These are phyloP conservation scores for Telenomus remus DNA, from an alignment of 1,140 invertebrate species.

Conservation along the genomic window DNA sequence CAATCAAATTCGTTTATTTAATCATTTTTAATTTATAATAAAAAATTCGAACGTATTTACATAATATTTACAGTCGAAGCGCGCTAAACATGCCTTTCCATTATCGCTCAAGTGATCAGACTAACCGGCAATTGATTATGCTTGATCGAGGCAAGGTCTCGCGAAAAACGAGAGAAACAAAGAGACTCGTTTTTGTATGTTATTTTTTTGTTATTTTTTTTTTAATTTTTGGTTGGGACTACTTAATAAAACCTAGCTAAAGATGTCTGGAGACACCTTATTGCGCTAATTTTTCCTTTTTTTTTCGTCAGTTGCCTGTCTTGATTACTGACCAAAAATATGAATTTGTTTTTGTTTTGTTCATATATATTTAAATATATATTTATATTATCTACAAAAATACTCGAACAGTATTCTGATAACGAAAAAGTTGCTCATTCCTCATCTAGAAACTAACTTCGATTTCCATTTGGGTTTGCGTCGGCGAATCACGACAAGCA, in stretches of 20 bases:
- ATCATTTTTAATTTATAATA: no score
- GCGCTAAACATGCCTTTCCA: slow-evolving; percentile 23
- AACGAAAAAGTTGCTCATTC: not conserved
- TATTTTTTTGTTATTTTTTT: no score
- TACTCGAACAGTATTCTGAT: slow-evolving; percentile 13
- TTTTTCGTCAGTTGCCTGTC: not conserved
- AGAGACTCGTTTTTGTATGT: slow-evolving; percentile 45
- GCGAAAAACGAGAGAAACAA: slow-evolving; percentile 36
- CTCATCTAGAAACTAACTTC: slow-evolving; percentile 4
- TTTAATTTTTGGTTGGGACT: no score
- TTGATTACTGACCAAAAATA: slow-evolving; percentile 2
- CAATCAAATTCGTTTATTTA: no score
- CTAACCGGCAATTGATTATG: slow-evolving; percentile 2
- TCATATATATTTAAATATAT: slow-evolving; percentile 2
- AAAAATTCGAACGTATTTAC: slow-evolving; percentile 44
- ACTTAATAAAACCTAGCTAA: slow-evolving; percentile 26
- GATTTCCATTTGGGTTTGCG: not conserved
- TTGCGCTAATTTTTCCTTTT: slow-evolving; percentile 6
- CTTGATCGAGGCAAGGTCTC: slow-evolving; percentile 29
- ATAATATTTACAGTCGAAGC: slow-evolving; percentile 25
- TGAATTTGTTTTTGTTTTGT: not conserved
- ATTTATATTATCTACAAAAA: slow-evolving; percentile 43
- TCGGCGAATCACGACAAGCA: no score
- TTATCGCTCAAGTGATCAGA: not conserved
- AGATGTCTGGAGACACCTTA: slow-evolving; percentile 13